phyloP scores from a whole-genome alignment of 35 echinoderm and acorn worm species.

The Heliocidaris erythrogramma region DNA sequence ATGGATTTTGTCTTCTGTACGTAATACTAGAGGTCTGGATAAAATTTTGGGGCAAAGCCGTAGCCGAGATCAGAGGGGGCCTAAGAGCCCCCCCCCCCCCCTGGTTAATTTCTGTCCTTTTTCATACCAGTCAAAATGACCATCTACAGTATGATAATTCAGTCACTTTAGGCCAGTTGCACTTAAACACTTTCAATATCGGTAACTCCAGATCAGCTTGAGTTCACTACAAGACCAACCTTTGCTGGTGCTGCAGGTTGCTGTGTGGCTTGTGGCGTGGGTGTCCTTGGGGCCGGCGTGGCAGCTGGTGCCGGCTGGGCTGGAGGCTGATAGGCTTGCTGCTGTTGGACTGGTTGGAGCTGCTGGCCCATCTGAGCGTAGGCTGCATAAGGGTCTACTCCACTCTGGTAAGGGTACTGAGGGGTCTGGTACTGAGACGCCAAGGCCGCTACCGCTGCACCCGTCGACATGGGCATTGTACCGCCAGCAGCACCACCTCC shows the following conservation, averaged over 20 bases:
- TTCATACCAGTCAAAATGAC: too few relatives aligned
- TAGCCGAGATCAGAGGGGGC: too few relatives aligned
- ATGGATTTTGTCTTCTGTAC: too few relatives aligned
- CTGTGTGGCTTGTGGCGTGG: background rate
- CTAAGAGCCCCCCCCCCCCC: too few relatives aligned
- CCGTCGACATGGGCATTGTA: background rate
- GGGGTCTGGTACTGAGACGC: background rate
- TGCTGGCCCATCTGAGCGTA: background rate
- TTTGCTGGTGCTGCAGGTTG: background rate
- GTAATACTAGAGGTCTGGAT: too few relatives aligned
- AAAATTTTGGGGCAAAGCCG: too few relatives aligned
- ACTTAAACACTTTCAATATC: too few relatives aligned
- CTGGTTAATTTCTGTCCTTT: too few relatives aligned
- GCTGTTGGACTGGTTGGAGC: background rate
- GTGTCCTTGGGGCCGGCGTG: background rate
- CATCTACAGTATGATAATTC: too few relatives aligned
- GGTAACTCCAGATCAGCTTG: too few relatives aligned
- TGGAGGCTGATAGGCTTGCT: background rate
- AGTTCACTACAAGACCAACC: background rate
- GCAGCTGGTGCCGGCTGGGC: background rate
- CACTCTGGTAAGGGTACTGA: background rate
- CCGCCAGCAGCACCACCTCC: background rate
- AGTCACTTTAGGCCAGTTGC: too few relatives aligned
- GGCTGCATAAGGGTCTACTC: background rate
- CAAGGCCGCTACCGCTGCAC: background rate